phyloP scores from a whole-genome alignment of 2,797 vertebrate genomes.

The Danio aesculapii region DNA sequence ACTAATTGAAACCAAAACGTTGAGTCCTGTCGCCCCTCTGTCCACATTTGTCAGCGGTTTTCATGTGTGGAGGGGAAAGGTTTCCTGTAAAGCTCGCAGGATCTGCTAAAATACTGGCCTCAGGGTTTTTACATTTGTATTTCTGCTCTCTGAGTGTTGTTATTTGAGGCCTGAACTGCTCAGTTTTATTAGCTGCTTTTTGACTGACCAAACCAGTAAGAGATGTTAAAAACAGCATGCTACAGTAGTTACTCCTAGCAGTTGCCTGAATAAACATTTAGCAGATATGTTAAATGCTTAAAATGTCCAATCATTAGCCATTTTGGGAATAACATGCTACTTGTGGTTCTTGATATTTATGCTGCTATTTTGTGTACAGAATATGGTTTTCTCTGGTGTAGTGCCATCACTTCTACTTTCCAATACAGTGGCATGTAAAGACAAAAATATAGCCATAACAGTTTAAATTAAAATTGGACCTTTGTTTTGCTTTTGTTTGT shows the following conservation, averaged over 20 bases:
- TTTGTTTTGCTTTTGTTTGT: too few species aligned
- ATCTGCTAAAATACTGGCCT: constrained; percentile 64
- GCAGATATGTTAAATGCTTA: background rate
- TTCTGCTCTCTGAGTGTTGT: background rate
- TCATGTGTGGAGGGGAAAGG: constrained; percentile 37
- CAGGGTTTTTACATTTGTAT: constrained; percentile 26
- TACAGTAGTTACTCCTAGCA: background rate
- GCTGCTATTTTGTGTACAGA: too few species aligned
- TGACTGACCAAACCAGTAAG: background rate
- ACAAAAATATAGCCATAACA: too few species aligned
- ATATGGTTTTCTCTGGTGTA: too few species aligned
- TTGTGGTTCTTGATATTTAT: background rate
- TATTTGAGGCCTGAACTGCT: constrained; percentile 8
- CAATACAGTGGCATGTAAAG: too few species aligned
- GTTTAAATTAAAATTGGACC: too few species aligned
- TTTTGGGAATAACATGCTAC: background rate
- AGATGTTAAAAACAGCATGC: background rate
- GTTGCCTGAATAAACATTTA: background rate
- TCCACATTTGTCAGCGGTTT: constrained; percentile 61
- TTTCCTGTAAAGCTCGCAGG: constrained; percentile 25
- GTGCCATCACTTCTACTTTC: too few species aligned
- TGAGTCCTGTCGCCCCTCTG: constrained; percentile 30
- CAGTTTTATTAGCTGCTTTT: background rate
- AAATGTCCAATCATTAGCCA: background rate
- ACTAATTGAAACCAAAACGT: constrained; percentile 64